phyloP scores from a whole-genome alignment of 1,140 invertebrate genomes.

The Penaeus chinensis region DNA sequence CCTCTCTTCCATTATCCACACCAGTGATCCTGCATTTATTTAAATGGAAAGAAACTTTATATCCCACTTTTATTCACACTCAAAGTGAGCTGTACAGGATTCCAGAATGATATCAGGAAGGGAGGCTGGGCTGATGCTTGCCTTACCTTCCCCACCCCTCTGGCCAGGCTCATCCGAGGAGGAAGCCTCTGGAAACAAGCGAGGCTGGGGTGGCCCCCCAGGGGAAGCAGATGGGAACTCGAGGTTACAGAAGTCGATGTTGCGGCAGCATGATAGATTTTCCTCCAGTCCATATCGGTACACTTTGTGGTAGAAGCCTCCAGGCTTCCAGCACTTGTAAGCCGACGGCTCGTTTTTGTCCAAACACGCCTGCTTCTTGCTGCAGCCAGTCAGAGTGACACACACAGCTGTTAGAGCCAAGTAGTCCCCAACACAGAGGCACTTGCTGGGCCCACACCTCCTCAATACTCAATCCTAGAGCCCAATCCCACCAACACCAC shows the following conservation, averaged over 20 bases:
- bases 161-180: slow-evolving; percentile 22
- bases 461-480: no score
- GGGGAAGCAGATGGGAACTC: slow-evolving; percentile 4
- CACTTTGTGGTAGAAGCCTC: slow-evolving; percentile 34
- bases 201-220: slow-evolving; percentile 20
- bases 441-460: neutral
- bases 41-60: neutral
- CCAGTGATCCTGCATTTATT: slow-evolving; percentile 14
- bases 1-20: slow-evolving; percentile 34
- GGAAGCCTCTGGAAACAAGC: slow-evolving; percentile 1
- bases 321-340: slow-evolving; percentile 40
- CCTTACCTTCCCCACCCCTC: slow-evolving; percentile 56
- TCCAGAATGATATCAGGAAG: slow-evolving; percentile 30
- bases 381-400: slow-evolving; percentile 10
- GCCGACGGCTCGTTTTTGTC: slow-evolving; percentile 52
- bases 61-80: neutral
- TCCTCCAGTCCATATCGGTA: slow-evolving; percentile 42
- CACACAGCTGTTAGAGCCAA: neutral
- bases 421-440: neutral
- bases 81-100: neutral
- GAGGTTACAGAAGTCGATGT: slow-evolving; percentile 48
- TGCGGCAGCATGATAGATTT: slow-evolving; percentile 44
- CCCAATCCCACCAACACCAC: no score
- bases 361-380: slow-evolving; percentile 58
- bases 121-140: slow-evolving; percentile 51